Conservation (phyloP, 2,888 invertebrate genomes). For the Drosophila putrida region DNA sequence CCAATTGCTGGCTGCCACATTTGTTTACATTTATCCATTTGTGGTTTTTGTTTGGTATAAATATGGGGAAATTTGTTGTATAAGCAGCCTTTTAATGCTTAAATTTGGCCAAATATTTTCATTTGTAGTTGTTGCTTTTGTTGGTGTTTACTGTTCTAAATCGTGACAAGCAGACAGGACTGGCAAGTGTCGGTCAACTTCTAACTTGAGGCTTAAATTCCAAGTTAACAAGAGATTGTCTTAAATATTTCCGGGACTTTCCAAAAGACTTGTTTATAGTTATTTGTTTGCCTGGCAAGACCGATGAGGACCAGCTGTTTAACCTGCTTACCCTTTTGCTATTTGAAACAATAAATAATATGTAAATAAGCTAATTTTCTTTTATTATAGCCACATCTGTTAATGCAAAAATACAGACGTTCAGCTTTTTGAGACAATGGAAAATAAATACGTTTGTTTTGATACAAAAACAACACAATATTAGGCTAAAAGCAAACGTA, state of each 20-base stretch:
- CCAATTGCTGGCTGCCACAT: slow-evolving; percentile 49
- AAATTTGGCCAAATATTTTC: slow-evolving; percentile 26
- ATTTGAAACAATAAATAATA: neutral
- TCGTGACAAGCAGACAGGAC: slow-evolving; percentile 33
- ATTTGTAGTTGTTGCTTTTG: slow-evolving; percentile 16
- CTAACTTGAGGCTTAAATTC: slow-evolving; percentile 1
- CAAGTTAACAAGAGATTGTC: neutral
- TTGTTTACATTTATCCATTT: slow-evolving; percentile 56
- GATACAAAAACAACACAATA: neutral
- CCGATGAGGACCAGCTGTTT: slow-evolving; percentile 20
- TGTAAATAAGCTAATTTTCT: neutral
- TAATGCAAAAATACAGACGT: slow-evolving; percentile 10
- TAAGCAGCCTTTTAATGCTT: slow-evolving; percentile 19
- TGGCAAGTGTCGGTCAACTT: slow-evolving; percentile 23
- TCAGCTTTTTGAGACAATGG: slow-evolving; percentile 5
- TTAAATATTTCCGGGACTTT: neutral
- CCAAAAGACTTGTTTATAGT: neutral
- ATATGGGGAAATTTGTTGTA: slow-evolving; percentile 42
- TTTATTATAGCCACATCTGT: slow-evolving; percentile 29
- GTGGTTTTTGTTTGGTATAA: slow-evolving; percentile 44
- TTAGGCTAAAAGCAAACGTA: neutral
- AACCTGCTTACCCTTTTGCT: slow-evolving; percentile 18
- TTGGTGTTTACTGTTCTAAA: slow-evolving; percentile 26
- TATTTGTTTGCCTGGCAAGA: slow-evolving; percentile 5
- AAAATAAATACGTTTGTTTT: slow-evolving; percentile 9